Base-by-base conservation (phyloP, 2,888 invertebrate species). In the Leptinotarsa rubiginosa region DNA sequence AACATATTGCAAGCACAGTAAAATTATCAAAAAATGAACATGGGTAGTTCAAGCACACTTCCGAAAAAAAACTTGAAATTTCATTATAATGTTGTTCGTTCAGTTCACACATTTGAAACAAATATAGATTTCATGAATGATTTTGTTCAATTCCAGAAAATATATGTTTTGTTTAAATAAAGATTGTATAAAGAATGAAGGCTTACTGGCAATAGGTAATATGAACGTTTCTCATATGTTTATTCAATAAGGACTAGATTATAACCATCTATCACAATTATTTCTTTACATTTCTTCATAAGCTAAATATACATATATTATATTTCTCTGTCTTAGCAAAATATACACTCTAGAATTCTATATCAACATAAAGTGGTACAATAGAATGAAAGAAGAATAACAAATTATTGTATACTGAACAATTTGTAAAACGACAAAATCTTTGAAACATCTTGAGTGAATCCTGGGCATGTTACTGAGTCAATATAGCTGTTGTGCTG, bases 301-400 rank as follows among this genome's bases (percentile, higher is more conserved):
- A 25, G 54, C 69, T 72, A 69, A 74, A 70, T 70, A 72, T 74
- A 76, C 25, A 47, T 64, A 13, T 56, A 22, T 56, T 70, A 74
- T 70, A 47, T 16, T 65, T 68, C 69, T 77, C 76, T 77, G 70
- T 77, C 67, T 77, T 77, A 78, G 71, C 71, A 77, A 77, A 78
- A 77, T 77, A 78, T 77, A 77, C 72, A 70, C 62, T 68, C 47
- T 67, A 70, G 54, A 66, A 31, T 65, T 15, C 41, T 4, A 62
- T 41, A 62, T 31, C 13, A 64, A 72, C 20, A 56, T 47, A 47
- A 69, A 62, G 10, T 31, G 31, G 62, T 69, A 47, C 69, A 69
- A 47, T 56, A 69, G 59, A 69, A 56, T 22, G 47, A 47, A 62
- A 15, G 22, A 69, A 47, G 20, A 67, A 22, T 56, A 69, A 69